A percentile compares a stretch with the other conserved stretches of the same genome.
These are phyloP conservation scores for Chiloscyllium punctatum DNA, from an alignment of 2,797 vertebrate species.

Conservation along the genomic window DNA sequence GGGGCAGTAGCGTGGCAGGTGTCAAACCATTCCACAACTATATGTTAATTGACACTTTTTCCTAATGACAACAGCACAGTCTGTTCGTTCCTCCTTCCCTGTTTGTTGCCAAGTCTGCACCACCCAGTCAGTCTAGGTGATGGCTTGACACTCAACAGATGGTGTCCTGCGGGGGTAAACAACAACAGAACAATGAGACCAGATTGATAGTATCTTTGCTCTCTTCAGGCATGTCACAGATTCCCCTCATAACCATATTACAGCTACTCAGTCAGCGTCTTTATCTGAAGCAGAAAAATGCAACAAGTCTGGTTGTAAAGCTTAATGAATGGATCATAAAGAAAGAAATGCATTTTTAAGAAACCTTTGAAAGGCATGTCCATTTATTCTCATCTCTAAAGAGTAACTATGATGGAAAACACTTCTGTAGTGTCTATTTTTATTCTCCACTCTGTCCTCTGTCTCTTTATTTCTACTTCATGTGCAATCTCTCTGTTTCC, in stretches of 20 bases:
- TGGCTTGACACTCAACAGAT: slow-evolving; percentile 38
- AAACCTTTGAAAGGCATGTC: not conserved
- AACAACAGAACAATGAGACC: slow-evolving; percentile 39
- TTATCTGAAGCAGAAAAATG: not conserved
- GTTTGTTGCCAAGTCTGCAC: slow-evolving; percentile 35
- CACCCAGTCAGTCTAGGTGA: slow-evolving; percentile 38
- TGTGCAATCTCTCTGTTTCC: not conserved
- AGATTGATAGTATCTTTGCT: slow-evolving; percentile 35
- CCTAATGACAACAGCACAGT: slow-evolving; percentile 18
- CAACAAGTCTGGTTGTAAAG: slow-evolving; percentile 26
- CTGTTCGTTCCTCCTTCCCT: slow-evolving; percentile 13
- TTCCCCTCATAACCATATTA: slow-evolving; percentile 36
- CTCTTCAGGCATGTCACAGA: slow-evolving; percentile 36
- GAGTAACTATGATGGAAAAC: not conserved
- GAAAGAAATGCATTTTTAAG: not conserved
- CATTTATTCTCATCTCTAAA: not conserved
- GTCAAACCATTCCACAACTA: not conserved
- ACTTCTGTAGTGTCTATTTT: not conserved
- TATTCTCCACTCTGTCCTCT: not conserved
- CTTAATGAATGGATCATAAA: not conserved
- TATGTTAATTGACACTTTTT: slow-evolving; percentile 34
- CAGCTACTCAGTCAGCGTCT: slow-evolving; percentile 18
- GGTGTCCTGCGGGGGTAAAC: slow-evolving; percentile 38
- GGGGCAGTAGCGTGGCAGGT: slow-evolving; percentile 35
- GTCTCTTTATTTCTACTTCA: not conserved